Conservation (phyloP, 1,140 invertebrate genomes). For the Hyles euphorbiae region DNA sequence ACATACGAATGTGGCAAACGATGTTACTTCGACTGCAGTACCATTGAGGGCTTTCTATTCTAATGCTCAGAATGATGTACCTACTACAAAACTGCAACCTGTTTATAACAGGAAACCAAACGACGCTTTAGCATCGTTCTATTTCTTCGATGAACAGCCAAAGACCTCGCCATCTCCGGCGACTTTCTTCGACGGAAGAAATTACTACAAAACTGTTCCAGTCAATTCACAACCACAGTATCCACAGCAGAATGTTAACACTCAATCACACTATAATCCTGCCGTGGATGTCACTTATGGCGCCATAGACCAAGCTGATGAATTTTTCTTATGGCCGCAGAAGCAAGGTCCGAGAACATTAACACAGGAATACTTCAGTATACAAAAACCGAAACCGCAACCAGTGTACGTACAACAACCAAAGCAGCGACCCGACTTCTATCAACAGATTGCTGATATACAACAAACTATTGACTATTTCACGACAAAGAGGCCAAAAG, state of each 20-base stretch:
- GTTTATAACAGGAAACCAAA: constrained; percentile 65
- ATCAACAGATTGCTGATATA: constrained; percentile 74
- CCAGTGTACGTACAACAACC: constrained; percentile 52
- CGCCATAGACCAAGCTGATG: constrained; percentile 64
- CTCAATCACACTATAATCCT: constrained; percentile 51
- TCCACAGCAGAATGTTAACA: constrained; percentile 42
- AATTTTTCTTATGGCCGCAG: constrained; percentile 67
- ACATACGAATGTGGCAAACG: constrained; percentile 42
- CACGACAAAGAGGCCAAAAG: constrained; percentile 70
- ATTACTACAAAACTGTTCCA: constrained; percentile 69
- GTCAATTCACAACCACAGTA: constrained; percentile 29
- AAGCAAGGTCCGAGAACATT: constrained; percentile 71
- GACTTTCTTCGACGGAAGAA: constrained; percentile 63
- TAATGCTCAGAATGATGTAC: constrained; percentile 74
- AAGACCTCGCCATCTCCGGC: constrained; percentile 55
- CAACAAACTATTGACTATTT: constrained; percentile 74
- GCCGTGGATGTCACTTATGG: constrained; percentile 64
- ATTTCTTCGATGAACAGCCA: constrained; percentile 77
- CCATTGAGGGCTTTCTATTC: constrained; percentile 78
- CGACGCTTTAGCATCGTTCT: constrained; percentile 74
- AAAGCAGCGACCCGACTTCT: constrained; percentile 68
- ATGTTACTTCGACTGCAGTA: constrained; percentile 75
- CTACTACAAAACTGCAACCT: constrained; percentile 72
- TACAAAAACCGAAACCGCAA: constrained; percentile 63
- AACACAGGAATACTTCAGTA: constrained; percentile 72